Conservation (phyloP, 1,140 invertebrate genomes). For the Drosophila guanche region DNA sequence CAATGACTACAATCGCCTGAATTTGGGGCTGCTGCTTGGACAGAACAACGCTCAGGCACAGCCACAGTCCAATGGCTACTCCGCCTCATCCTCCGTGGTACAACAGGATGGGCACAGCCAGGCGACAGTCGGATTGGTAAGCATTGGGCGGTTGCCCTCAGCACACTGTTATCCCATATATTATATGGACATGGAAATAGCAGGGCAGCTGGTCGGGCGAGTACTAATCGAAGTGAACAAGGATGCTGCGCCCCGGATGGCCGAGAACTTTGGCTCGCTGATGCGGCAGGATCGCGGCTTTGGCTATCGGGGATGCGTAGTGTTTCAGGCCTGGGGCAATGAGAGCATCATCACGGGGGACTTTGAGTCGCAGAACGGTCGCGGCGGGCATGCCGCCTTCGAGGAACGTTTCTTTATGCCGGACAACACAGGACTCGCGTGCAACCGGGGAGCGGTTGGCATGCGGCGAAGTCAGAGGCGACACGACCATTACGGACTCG, state of each 20-base stretch:
- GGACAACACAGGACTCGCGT: constrained; percentile 91
- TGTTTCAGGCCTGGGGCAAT: constrained; percentile 93
- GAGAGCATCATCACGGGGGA: constrained; percentile 92
- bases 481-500: constrained; percentile 91
- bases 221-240: constrained; percentile 93
- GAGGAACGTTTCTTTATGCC: constrained; percentile 92
- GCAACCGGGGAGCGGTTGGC: constrained; percentile 90
- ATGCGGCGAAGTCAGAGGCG: constrained; percentile 92
- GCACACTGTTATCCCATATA: constrained; percentile 88
- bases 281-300: constrained; percentile 91
- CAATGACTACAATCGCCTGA: background rate
- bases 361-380: constrained; percentile 92
- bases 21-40: background rate
- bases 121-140: constrained; percentile 12
- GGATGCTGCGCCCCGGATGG: constrained; percentile 94
- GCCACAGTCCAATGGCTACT: constrained; percentile 1
- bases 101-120: background rate
- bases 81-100: background rate
- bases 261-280: constrained; percentile 93
- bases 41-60: background rate
- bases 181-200: constrained; percentile 91
- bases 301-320: constrained; percentile 90
- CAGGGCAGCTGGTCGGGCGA: constrained; percentile 88
- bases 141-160: constrained; percentile 72
- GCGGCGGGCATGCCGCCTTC: constrained; percentile 90